Conservation (phyloP, 2,113 vertebrate species). For the Motacilla alba region DNA sequence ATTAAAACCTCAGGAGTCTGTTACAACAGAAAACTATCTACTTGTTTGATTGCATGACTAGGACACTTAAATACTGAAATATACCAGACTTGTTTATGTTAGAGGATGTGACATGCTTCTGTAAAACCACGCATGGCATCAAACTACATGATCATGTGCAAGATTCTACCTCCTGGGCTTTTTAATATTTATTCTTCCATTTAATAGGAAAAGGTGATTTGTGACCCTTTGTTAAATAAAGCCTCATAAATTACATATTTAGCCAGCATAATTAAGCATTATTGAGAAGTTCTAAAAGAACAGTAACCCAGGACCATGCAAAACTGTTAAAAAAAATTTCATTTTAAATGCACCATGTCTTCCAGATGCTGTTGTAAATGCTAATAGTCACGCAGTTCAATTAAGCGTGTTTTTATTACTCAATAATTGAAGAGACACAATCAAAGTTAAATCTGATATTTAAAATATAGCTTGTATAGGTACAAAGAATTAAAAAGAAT, state of each 20-base stretch:
- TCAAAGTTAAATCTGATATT: background rate
- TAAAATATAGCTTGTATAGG: background rate
- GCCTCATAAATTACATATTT: background rate
- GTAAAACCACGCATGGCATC: background rate
- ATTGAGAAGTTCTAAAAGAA: background rate
- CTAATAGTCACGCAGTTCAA: background rate
- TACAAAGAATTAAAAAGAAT: background rate
- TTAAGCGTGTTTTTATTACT: background rate
- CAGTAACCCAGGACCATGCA: background rate
- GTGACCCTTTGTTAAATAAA: background rate
- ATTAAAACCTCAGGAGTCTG: background rate
- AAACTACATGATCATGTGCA: background rate
- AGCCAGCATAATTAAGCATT: background rate
- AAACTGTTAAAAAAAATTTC: background rate
- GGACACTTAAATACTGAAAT: background rate
- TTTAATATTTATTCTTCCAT: background rate
- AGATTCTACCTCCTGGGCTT: background rate
- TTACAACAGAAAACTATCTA: background rate
- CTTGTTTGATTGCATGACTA: background rate
- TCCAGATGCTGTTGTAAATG: background rate
- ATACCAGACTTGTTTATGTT: background rate
- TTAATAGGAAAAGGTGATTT: background rate
- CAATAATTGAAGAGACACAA: background rate
- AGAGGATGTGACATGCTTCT: background rate
- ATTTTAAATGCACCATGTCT: background rate